phyloP scores from a whole-genome alignment of 2,113 vertebrate species.

The Ptilonorhynchus violaceus region DNA sequence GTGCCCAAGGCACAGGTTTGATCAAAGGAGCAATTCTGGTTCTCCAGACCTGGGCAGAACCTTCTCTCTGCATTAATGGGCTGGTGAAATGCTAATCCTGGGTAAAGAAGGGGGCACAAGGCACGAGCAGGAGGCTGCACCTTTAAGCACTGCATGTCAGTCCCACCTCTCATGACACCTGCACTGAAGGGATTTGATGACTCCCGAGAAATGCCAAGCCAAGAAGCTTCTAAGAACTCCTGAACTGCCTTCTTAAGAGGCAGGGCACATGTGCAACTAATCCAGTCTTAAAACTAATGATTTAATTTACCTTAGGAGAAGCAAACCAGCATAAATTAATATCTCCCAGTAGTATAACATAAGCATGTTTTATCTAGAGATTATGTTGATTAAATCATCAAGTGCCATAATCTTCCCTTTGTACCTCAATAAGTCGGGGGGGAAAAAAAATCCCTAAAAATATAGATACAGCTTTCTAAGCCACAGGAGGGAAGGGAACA shows the following conservation, averaged over 20 bases:
- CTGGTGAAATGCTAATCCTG: background rate
- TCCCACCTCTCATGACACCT: background rate
- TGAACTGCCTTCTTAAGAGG: background rate
- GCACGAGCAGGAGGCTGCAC: background rate
- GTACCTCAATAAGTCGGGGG: background rate
- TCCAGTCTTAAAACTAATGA: constrained; percentile 47
- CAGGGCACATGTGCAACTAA: background rate
- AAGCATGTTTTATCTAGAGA: constrained; percentile 71
- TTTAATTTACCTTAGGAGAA: constrained; percentile 58
- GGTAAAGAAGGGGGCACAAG: background rate
- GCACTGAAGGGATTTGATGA: background rate
- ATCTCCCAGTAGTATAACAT: constrained; percentile 60
- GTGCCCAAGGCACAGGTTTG: background rate
- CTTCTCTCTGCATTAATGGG: background rate
- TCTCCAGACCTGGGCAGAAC: background rate
- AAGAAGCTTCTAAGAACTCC: background rate
- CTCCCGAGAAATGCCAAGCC: background rate
- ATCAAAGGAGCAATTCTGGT: background rate
- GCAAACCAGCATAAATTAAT: constrained; percentile 68
- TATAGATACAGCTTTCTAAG: background rate
- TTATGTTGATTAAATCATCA: constrained; percentile 76
- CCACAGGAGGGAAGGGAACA: background rate
- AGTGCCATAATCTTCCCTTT: constrained; percentile 60
- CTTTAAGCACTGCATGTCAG: fast-evolving
- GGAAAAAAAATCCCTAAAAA: background rate